Conservation (phyloP, 1,140 invertebrate genomes). For the Calosoma granatense region DNA sequence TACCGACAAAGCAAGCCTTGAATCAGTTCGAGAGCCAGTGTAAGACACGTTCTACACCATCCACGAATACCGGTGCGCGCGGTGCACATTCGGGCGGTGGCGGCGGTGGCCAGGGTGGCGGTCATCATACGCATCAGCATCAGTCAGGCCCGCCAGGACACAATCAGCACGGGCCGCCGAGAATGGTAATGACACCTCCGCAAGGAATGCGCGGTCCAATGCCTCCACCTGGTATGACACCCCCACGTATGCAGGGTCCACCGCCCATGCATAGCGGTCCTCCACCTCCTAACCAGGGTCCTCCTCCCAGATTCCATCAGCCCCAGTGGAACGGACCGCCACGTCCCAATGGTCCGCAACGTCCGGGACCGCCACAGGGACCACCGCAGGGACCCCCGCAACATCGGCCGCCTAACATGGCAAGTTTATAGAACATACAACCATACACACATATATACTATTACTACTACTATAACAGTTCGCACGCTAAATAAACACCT, state of each 20-base stretch:
- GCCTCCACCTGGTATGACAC: slow-evolving; percentile 54
- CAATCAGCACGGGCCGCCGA: slow-evolving; percentile 47
- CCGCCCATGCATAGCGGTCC: slow-evolving; percentile 39
- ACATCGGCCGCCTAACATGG: slow-evolving; percentile 55
- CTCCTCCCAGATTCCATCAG: slow-evolving; percentile 47
- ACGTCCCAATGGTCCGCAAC: slow-evolving; percentile 39
- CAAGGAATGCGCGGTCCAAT: slow-evolving; percentile 51
- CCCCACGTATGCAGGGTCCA: slow-evolving; percentile 57
- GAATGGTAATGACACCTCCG: slow-evolving; percentile 58
- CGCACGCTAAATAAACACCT: slow-evolving; percentile 10
- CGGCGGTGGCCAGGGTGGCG: slow-evolving; percentile 38
- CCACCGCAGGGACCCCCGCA: slow-evolving; percentile 46
- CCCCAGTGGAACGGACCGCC: slow-evolving; percentile 44
- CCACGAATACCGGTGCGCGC: slow-evolving; percentile 40
- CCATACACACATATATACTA: no score
- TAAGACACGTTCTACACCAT: slow-evolving; percentile 71
- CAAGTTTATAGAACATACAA: slow-evolving; percentile 35
- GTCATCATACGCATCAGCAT: slow-evolving; percentile 40
- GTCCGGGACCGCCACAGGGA: slow-evolving; percentile 43
- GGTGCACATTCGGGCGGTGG: slow-evolving; percentile 39
- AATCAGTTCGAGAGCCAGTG: slow-evolving; percentile 82
- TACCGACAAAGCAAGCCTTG: slow-evolving; percentile 80
- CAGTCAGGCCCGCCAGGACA: slow-evolving; percentile 41
- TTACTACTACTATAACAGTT: slow-evolving; percentile 16
- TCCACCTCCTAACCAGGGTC: slow-evolving; percentile 41